Evolutionary conservation across 1,140 invertebrate genomes (phyloP), one percentile per base, ranked within the genome.

Genomic region (Myzus persicae): DNA sequence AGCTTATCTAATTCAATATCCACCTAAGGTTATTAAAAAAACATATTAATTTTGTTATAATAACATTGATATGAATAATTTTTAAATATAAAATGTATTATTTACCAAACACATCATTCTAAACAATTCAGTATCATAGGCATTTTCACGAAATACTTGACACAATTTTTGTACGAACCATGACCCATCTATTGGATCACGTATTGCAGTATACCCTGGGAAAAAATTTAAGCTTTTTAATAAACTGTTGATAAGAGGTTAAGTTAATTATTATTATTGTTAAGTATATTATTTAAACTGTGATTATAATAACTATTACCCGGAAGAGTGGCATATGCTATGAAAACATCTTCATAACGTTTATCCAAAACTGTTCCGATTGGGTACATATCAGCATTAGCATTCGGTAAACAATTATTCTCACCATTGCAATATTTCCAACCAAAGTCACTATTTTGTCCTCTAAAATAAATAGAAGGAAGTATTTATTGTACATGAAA

Each of bases 101-200:
- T 31, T 59, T 3, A 94, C 93, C 93, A 93, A 48, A 38, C 26
- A 22, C 48, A 94, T 90, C 92, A 94, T 91, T n/a, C 46, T 48
- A 20, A 88, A 7, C 36, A 94, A 76, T 48, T 94, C 93, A 76
- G 54, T 76, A 82, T 93, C 2, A 89, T 92, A 94, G 20, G 93
- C 93, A 76, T 94, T 93, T 87, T 91, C 81, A 36, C 84, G 4
- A 84, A 94, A 20, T 24, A 94, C 89, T 90, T 85, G 36, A n/a
- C 85, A 89, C 22, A 94, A 87, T 36, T 51, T 89, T 54, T 94
- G 85, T 46, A 94, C 85, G 81, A 94, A 94, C 93, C 93, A 94
- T 51, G 93, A 59, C 26, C 93, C 93, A 14, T 82, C 3, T 36
- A 48, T 18, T 0, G 38, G 11, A 67, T 94, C 67, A 36, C 88